Percentiles rank a stretch among this genome's conserved stretches.
Conservation (phyloP, 2,797 vertebrate genomes). For the Hapalemur alaotrensis region DNA sequence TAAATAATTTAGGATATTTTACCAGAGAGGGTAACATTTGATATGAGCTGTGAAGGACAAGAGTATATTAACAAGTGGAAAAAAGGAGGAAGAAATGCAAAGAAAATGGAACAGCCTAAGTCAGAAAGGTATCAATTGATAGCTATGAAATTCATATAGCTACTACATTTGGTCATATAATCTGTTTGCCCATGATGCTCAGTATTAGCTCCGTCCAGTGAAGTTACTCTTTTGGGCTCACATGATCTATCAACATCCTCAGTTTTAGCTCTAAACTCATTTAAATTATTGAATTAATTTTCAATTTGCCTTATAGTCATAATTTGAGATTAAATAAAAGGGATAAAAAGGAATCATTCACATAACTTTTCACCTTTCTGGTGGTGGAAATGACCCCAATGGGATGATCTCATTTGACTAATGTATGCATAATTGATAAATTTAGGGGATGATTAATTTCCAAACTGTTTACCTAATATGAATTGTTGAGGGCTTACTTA, state of each 20-base stretch:
- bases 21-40: background rate
- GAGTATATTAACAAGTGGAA: background rate
- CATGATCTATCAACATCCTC: background rate
- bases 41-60: background rate
- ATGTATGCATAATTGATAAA: background rate
- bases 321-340: constrained; percentile 30
- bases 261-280: background rate
- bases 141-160: background rate
- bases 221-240: background rate
- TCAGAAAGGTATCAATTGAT: background rate
- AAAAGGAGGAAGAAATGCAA: background rate
- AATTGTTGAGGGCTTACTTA: background rate
- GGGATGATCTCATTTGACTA: background rate
- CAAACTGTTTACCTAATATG: background rate
- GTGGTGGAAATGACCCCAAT: background rate
- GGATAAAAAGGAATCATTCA: background rate
- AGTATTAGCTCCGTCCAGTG: background rate
- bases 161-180: background rate
- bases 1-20: background rate
- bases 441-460: background rate
- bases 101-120: background rate
- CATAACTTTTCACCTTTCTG: background rate
- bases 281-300: constrained; percentile 19
- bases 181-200: background rate
- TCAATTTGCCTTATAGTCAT: background rate